Evolutionary conservation across 2,113 vertebrate genomes (phyloP), one percentile per base, ranked within the genome.

Genomic region (Setophaga coronata): DNA sequence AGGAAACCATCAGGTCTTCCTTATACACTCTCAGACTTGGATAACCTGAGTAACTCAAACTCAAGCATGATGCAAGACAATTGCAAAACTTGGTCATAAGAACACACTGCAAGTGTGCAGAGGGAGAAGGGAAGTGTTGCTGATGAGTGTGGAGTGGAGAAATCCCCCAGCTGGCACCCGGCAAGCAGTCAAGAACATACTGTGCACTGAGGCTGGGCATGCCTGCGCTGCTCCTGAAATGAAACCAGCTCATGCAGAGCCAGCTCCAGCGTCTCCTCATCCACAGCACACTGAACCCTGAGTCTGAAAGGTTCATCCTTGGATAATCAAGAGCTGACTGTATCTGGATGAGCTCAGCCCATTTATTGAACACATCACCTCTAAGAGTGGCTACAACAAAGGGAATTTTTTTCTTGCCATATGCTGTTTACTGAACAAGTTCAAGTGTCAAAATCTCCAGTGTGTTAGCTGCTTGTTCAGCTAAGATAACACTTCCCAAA

Each of bases 241-340:
- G 17, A 72, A 85, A 90, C 19, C 61, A 69, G 70, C 43, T 87
- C 73, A 7, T 2, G 53, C 40, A 53, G 82, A 91, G 57, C 65
- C 87, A 67, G 61, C 61, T 72, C 73, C 1, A 0, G 36, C 9
- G 15, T 19, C 72, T 38, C 31, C 0, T 0, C 57, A 42, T 2
- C 70, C 48, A 31, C 0, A 0, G 51, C 65, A 79, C 31, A 9
- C 42, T 48, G 57, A 90, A n/a, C 14, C 45, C 43, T 11, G 21
- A 71, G 43, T 58, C 31, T 43, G 38, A 40, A 34, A 40, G 61
- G 74, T 29, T 60, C 15, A 53, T 34, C 61, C 70, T 33, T 9
- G 3, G 53, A 34, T 57, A 79, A 82, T 7, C 78, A 69, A n/a
- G 48, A n/a, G 17, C 0, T 61, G 48, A 29, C 31, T 19, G 9